Evolutionary conservation across 1,140 invertebrate genomes (phyloP).

Genomic region (Drosophila pseudoobscura): DNA sequence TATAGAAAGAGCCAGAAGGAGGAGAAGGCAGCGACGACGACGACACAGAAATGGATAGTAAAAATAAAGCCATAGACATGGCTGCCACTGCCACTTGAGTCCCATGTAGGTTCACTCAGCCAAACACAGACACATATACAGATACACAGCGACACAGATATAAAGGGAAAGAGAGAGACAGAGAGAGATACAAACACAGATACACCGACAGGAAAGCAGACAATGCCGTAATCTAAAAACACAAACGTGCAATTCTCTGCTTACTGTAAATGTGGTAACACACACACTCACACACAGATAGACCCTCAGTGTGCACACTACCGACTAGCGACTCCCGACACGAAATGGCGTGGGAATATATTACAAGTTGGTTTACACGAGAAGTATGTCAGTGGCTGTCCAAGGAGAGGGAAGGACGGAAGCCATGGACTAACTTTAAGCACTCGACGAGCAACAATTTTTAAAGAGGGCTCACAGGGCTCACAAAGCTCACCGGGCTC

Average conservation of each 20-base stretch:
- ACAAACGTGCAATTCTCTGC: slow-evolving; percentile 74
- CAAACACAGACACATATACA: neutral
- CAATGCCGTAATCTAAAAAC: slow-evolving; percentile 77
- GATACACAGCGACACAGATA: neutral
- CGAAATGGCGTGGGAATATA: slow-evolving; percentile 76
- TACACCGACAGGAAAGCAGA: slow-evolving; percentile 38
- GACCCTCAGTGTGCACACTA: slow-evolving; percentile 19
- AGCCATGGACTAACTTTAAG: slow-evolving; percentile 30
- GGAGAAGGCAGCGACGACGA: slow-evolving; percentile 34
- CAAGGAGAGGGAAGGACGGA: neutral
- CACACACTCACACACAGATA: slow-evolving; percentile 9
- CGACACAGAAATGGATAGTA: slow-evolving; percentile 50
- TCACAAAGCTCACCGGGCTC: slow-evolving; percentile 26
- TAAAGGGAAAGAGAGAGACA: neutral
- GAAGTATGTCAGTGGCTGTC: slow-evolving; percentile 72
- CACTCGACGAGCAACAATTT: slow-evolving; percentile 13
- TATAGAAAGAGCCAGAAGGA: slow-evolving; percentile 35
- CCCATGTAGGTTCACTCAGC: slow-evolving; percentile 13
- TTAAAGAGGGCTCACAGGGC: slow-evolving; percentile 35
- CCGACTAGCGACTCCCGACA: slow-evolving; percentile 35
- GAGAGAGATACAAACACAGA: slow-evolving; percentile 2
- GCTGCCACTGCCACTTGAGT: slow-evolving; percentile 48
- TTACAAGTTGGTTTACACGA: slow-evolving; percentile 77
- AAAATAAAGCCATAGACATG: slow-evolving; percentile 77
- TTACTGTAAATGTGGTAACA: slow-evolving; percentile 31